These are phyloP conservation scores for Tridacna gigas DNA, from an alignment of 2,888 invertebrate genomes.

Conservation along the genomic window DNA sequence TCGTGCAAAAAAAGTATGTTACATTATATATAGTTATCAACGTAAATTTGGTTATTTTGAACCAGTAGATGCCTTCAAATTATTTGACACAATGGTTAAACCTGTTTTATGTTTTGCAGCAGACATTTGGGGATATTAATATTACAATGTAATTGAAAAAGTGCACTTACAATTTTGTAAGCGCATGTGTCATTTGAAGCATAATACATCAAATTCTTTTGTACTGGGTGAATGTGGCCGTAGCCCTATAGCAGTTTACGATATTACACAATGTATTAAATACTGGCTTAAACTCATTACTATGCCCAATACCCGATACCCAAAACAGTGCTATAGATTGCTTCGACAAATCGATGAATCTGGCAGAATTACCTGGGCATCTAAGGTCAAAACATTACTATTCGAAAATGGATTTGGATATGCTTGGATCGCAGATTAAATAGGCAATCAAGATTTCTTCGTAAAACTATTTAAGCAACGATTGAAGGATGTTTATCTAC, in stretches of 20 bases:
- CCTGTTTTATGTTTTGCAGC: not conserved
- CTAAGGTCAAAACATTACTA: conserved; percentile 27
- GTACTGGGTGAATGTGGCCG: conserved; percentile 20
- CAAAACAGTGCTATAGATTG: conserved; percentile 33
- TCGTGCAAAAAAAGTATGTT: not conserved
- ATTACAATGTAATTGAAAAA: not conserved
- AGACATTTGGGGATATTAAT: conserved; percentile 5
- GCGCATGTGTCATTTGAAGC: not conserved
- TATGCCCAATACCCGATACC: conserved; percentile 32
- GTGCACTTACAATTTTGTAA: conserved; percentile 4
- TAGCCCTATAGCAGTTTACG: not conserved
- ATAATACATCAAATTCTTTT: conserved; percentile 14
- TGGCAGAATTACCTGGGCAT: conserved; percentile 27
- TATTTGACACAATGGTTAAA: not conserved
- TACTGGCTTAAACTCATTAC: conserved; percentile 20
- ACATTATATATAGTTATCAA: not conserved
- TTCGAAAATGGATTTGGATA: conserved; percentile 38
- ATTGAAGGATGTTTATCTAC: not conserved
- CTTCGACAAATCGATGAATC: conserved; percentile 26
- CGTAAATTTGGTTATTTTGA: not conserved
- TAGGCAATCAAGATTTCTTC: not conserved
- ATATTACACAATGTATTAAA: conserved; percentile 27
- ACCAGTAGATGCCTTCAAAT: not conserved
- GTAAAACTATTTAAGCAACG: not conserved
- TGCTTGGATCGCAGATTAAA: not conserved